Evolutionary conservation across 1,140 invertebrate genomes (phyloP), one percentile per base, ranked within the genome.

Genomic region (Drosophila ercepeae): DNA sequence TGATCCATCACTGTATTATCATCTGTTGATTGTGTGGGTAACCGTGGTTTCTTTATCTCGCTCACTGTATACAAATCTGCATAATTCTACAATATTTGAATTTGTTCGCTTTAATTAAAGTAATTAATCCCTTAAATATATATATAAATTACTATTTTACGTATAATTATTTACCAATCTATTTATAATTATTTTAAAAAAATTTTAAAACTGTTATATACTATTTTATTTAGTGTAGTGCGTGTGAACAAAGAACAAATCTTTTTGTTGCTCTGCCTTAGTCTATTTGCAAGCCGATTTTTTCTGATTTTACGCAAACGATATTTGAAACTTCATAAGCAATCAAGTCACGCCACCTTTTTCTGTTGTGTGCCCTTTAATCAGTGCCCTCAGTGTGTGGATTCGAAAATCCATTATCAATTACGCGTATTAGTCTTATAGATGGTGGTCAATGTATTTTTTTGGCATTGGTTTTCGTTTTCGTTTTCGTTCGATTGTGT

Each of bases 391-490:
- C 16, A 9, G n/a, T 29, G 45, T 34, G 36, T 39, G 29, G 29
- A 14, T 13, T 11, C 36, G 14, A 39, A 7, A 39, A 14, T 39
- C n/a, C 2, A 4, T 21, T 57, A 18, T 46, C 27, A 41, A 49
- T 52, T 58, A 42, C 49, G 21, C 18, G 18, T 39, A 7, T 60
- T 55, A 75, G 57, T 81, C 58, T 73, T 55, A 71, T 59, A 42
- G 57, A 76, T 86, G 72, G 52, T 79, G 76, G 77, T 82, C 81
- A 86, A 54, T 39, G 13, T 39, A 7, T 39, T 1, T 74, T 76
- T 73, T 84, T 84, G 78, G 78, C 78, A 75, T 81, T 79, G 69
- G 21, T 21, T 2, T 50, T 42, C 44, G 34, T 67, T 23, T 7
- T 7, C 11, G 29, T 32, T 4, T 18, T 16, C 14, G 39, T 42